Conservation (phyloP, 1,140 invertebrate species). For the Trichomalopsis sarcophagae region DNA sequence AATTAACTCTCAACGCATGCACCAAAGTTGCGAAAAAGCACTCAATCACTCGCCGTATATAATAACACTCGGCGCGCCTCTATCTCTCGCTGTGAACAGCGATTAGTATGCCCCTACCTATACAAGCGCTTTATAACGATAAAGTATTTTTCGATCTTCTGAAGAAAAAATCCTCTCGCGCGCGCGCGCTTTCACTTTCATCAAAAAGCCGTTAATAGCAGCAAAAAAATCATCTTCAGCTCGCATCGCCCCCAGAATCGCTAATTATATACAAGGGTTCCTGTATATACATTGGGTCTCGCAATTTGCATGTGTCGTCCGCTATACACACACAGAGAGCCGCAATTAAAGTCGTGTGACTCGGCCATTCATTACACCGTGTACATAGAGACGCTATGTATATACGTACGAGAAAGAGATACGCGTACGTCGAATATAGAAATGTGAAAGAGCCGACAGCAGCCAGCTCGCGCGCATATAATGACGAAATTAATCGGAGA, state of each 20-base stretch:
- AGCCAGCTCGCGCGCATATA: background rate
- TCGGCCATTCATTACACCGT: background rate
- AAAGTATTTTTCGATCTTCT: slow-evolving; percentile 26
- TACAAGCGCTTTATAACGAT: background rate
- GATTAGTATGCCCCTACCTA: slow-evolving; percentile 18
- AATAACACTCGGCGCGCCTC: background rate
- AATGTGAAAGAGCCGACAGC: background rate
- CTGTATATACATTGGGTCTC: background rate
- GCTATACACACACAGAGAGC: background rate
- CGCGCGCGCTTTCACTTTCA: slow-evolving; percentile 40
- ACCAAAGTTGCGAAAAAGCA: background rate
- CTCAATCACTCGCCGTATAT: background rate
- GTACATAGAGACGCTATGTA: background rate
- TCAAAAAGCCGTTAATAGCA: slow-evolving; percentile 17
- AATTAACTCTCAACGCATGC: too few species aligned
- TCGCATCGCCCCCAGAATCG: background rate
- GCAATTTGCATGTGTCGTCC: background rate
- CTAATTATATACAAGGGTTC: background rate
- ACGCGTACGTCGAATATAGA: background rate
- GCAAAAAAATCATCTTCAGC: background rate
- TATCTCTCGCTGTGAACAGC: background rate
- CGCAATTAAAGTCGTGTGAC: background rate
- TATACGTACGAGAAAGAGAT: background rate
- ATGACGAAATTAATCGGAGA: slow-evolving; percentile 31
- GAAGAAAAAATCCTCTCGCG: background rate